These are phyloP conservation scores for Silurus meridionalis DNA, from an alignment of 2,113 vertebrate species.

Conservation along the genomic window DNA sequence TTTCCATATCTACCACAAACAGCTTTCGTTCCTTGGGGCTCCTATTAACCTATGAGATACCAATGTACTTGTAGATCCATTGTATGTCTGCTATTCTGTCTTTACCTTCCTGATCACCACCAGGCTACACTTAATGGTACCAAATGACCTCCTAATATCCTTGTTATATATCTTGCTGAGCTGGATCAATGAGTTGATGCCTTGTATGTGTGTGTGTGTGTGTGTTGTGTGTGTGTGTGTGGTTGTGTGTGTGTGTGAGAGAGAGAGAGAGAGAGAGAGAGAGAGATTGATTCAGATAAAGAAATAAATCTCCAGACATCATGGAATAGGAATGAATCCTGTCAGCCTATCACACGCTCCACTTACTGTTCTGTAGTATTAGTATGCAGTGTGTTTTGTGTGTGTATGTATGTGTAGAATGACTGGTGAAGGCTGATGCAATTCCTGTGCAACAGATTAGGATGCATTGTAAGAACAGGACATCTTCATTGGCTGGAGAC, in stretches of 20 bases:
- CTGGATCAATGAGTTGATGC: too few relatives aligned
- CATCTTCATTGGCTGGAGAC: slow-evolving; percentile 33
- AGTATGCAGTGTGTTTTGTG: not conserved
- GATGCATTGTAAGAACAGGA: slow-evolving; percentile 25
- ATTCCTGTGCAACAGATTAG: slow-evolving; percentile 48
- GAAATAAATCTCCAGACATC: not conserved
- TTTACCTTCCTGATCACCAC: too few relatives aligned
- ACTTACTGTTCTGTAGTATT: not conserved
- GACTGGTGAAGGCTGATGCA: slow-evolving; percentile 52
- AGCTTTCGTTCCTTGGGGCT: too few relatives aligned
- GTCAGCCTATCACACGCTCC: not conserved
- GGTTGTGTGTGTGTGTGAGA: not conserved
- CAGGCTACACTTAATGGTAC: too few relatives aligned
- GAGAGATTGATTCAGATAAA: not conserved
- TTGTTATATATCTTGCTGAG: too few relatives aligned
- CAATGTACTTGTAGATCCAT: too few relatives aligned
- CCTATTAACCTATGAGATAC: too few relatives aligned
- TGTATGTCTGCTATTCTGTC: too few relatives aligned
- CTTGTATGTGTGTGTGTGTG: too few relatives aligned
- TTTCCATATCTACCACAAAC: too few relatives aligned
- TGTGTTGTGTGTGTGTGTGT: not conserved
- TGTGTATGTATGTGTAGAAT: slow-evolving; percentile 3
- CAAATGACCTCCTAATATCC: too few relatives aligned
- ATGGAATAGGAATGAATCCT: not conserved
- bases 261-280: too few relatives aligned